Conservation (phyloP, 1,140 invertebrate species). For the Neoseiulus cucumeris region DNA sequence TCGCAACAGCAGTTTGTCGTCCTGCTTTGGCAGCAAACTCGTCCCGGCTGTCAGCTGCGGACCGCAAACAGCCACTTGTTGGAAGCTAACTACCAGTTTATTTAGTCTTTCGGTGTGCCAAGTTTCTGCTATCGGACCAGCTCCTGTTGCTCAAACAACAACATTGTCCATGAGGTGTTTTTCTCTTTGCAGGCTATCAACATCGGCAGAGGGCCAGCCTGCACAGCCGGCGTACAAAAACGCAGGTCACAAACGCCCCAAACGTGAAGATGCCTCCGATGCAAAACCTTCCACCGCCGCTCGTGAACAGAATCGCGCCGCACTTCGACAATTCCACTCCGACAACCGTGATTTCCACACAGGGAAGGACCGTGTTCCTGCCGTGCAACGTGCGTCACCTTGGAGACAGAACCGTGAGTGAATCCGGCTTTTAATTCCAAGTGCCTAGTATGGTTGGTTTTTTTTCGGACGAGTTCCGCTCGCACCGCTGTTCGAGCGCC, state of each 20-base stretch:
- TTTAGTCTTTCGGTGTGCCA: no score
- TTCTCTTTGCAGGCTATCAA: background rate
- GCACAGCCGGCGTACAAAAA: background rate
- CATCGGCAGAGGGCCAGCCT: background rate
- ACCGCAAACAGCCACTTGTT: no score
- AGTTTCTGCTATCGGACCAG: no score
- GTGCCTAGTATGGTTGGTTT: no score
- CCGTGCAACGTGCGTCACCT: slow-evolving; percentile 24
- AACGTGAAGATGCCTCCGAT: background rate
- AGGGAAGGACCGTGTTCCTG: slow-evolving; percentile 22
- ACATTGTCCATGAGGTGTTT: background rate
- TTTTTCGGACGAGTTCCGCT: no score
- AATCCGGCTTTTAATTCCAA: no score
- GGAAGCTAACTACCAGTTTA: no score
- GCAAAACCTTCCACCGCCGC: background rate
- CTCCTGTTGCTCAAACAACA: no score
- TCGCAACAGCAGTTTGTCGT: no score
- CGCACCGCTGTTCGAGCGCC: no score
- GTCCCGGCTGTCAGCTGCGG: no score
- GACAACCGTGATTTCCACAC: slow-evolving; percentile 19
- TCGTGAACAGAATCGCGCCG: background rate
- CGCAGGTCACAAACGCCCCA: background rate
- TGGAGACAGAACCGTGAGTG: slow-evolving; percentile 26
- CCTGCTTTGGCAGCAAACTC: no score
- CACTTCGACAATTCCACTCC: slow-evolving; percentile 7